Base-by-base conservation (phyloP, 2,888 invertebrate genomes). In the Pimpla rufipes region DNA sequence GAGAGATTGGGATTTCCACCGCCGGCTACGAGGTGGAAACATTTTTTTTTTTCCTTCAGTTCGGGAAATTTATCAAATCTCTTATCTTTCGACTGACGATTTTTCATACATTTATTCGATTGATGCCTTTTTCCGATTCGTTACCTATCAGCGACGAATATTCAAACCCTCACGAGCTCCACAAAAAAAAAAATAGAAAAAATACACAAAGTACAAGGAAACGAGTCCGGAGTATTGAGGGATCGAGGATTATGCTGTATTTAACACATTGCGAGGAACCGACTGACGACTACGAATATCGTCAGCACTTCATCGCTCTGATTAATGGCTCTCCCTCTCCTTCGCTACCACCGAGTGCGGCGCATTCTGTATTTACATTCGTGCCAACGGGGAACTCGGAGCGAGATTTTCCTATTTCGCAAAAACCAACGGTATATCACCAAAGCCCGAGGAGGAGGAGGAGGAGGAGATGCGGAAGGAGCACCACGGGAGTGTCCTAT, bases 341-440 rank as follows among this genome's bases (percentile, higher is more conserved):
- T 71, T 55, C 29, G 13, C 13, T 35, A 16, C n/a, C 55, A 35
- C 35, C 50, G 18, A 7, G 52, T 40, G 68, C 18, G 23, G 37
- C 52, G 37, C 67, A 67, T 40, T 57, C 70, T 29, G 66, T 82
- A 79, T 82, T 82, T 79, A 57, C 68, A 68, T 74, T 78, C 73
- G 42, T 37, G 59, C 42, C 37, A 55, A 68, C 18, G 45, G 62
- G 67, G 29, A 5, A 29, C 29, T 52, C n/a, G 29, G 74, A 57
- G 21, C 52, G 29, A 29, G 68, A 64, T 62, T 78, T 62, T 78
- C 47, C 35, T 67, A 67, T 64, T 57, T 77, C 57, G 6, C 59
- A 45, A 73, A 67, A 73, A 67, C 73, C 62, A 64, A 62, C 55
- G 71, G 57, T 73, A 74, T 62, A 68, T 52, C 2, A 29, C 29